phyloP scores from a whole-genome alignment of 2,113 vertebrate species.

The Sakesphorus luctuosus region DNA sequence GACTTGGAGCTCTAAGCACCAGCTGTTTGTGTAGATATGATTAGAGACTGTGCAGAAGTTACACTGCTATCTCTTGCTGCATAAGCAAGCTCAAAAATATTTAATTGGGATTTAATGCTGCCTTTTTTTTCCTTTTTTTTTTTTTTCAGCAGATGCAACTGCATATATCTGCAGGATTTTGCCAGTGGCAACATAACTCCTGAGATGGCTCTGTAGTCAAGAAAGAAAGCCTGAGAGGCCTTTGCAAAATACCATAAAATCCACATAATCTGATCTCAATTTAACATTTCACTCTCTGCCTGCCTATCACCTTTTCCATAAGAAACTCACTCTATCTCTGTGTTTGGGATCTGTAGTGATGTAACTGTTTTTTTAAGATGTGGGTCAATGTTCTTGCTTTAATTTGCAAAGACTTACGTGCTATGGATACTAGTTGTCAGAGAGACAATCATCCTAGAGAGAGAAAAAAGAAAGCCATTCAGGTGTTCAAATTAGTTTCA shows the following conservation, averaged over 20 bases:
- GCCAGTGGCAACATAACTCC: not conserved
- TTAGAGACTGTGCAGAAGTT: not conserved
- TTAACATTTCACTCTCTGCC: not conserved
- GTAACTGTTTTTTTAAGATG: not conserved
- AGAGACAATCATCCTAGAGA: not conserved
- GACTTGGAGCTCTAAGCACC: not conserved
- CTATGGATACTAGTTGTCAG: not conserved
- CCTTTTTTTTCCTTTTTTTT: not conserved
- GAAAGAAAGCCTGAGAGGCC: not conserved
- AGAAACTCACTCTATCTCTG: not conserved
- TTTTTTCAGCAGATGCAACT: not conserved
- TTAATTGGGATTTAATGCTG: conserved; percentile 30
- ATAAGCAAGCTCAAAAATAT: conserved; percentile 3
- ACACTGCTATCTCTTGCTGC: not conserved
- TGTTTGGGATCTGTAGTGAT: not conserved
- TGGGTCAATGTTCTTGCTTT: not conserved
- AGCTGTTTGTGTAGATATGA: conserved; percentile 7
- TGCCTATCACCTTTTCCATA: not conserved
- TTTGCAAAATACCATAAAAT: not conserved
- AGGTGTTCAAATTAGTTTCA: not conserved
- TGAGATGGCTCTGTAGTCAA: not conserved
- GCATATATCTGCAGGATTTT: not conserved
- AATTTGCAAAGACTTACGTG: not conserved
- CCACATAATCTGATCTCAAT: not conserved
- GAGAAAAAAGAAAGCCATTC: not conserved